Percentiles rank a stretch among this genome's conserved stretches.
Conservation (phyloP, 2,888 invertebrate genomes). For the Tenthredo mesomela region DNA sequence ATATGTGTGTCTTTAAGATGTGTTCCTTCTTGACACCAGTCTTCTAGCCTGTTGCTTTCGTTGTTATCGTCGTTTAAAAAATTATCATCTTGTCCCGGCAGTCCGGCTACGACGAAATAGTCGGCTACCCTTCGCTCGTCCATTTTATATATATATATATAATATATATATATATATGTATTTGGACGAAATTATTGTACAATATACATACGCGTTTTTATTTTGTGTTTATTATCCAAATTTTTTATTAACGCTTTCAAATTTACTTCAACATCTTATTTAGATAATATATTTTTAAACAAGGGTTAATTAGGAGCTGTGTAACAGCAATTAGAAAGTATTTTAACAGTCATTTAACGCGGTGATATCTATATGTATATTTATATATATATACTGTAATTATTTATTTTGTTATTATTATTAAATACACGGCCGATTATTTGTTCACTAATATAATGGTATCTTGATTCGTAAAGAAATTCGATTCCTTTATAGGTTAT, state of each 20-base stretch:
- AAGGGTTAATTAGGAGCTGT: background rate
- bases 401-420: background rate
- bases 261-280: background rate
- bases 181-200: conserved; percentile 23
- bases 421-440: conserved; percentile 25
- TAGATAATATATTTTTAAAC: background rate
- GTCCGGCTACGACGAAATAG: conserved; percentile 98
- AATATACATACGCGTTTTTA: conserved; percentile 10
- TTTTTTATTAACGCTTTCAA: background rate
- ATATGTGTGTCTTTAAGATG: conserved; percentile 90
- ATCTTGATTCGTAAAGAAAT: background rate
- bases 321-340: background rate
- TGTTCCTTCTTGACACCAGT: conserved; percentile 79
- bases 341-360: conserved; percentile 15
- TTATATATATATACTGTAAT: background rate
- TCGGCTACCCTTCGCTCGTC: conserved; percentile 95
- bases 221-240: background rate
- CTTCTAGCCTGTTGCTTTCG: conserved; percentile 79
- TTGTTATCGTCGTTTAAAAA: conserved; percentile 86
- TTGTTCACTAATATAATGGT: background rate
- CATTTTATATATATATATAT: conserved; percentile 78
- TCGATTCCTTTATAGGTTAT: conserved; percentile 6
- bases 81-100: conserved; percentile 81
- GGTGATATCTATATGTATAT: background rate
- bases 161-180: conserved; percentile 20